A percentile compares a stretch with the other conserved stretches of the same genome.
These are phyloP conservation scores for Thripadectes ignobilis DNA, from an alignment of 2,797 vertebrate species.

Conservation along the genomic window DNA sequence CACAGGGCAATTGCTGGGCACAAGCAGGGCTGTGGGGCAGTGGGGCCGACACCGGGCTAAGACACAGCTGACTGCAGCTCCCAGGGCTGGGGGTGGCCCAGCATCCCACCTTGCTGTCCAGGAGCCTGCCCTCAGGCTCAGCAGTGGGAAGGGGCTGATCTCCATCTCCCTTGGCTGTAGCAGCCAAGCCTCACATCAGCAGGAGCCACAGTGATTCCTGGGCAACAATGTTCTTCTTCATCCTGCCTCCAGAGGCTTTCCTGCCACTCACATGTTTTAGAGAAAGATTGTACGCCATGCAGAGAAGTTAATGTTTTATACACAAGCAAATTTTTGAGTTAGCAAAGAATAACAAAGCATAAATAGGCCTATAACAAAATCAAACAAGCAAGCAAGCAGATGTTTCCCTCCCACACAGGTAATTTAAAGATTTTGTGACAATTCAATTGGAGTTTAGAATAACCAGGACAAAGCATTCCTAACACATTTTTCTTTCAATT, in stretches of 20 bases:
- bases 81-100: background rate
- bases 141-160: background rate
- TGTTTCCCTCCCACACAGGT: background rate
- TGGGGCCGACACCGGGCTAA: background rate
- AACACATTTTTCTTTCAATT: conserved; percentile 16
- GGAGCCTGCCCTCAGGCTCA: background rate
- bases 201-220: rapidly evolving
- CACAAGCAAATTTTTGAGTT: background rate
- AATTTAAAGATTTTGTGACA: conserved; percentile 18
- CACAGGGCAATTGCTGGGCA: rapidly evolving
- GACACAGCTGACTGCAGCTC: background rate
- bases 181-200: background rate
- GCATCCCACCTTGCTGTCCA: background rate
- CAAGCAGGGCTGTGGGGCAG: background rate
- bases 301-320: background rate
- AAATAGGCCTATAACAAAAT: background rate
- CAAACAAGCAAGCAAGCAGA: background rate
- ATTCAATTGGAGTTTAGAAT: background rate
- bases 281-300: rapidly evolving
- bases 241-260: background rate
- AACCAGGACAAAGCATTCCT: background rate
- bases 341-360: background rate
- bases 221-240: background rate
- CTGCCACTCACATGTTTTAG: background rate
- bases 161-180: rapidly evolving